Conservation (phyloP, 2,797 vertebrate genomes). For the Pipistrellus pipistrellus region DNA sequence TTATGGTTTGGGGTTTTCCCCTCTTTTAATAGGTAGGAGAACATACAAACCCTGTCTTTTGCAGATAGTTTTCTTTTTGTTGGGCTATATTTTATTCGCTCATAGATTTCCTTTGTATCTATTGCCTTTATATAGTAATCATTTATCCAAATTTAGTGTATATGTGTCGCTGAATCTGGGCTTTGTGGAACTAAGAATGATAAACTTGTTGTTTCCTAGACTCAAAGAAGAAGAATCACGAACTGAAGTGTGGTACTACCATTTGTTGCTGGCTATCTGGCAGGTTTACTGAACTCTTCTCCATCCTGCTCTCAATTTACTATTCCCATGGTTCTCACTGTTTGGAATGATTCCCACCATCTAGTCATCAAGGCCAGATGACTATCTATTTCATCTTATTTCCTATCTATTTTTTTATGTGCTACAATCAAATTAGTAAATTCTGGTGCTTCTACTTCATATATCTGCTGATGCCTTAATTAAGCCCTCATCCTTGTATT, state of each 20-base stretch:
- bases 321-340: not conserved
- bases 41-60: not conserved
- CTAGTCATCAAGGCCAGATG: not conserved
- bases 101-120: not conserved
- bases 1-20: not conserved
- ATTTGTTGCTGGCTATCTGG: not conserved
- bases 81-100: not conserved
- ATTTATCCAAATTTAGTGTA: slow-evolving; percentile 33
- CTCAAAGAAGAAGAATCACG: not conserved
- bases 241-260: not conserved
- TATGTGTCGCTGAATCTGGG: not conserved
- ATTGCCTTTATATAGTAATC: not conserved
- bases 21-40: slow-evolving; percentile 5
- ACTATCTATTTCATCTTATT: too few relatives aligned
- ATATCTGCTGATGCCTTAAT: not conserved
- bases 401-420: not conserved
- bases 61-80: not conserved
- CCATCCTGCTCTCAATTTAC: not conserved
- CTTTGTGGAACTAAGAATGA: not conserved
- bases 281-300: not conserved
- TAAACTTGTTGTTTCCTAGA: slow-evolving; percentile 10
- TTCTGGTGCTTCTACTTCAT: not conserved
- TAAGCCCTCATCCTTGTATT: not conserved
- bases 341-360: not conserved
- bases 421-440: slow-evolving; percentile 8